Base-by-base conservation (phyloP, 2,113 vertebrate genomes). In the Rhipidura dahli region DNA sequence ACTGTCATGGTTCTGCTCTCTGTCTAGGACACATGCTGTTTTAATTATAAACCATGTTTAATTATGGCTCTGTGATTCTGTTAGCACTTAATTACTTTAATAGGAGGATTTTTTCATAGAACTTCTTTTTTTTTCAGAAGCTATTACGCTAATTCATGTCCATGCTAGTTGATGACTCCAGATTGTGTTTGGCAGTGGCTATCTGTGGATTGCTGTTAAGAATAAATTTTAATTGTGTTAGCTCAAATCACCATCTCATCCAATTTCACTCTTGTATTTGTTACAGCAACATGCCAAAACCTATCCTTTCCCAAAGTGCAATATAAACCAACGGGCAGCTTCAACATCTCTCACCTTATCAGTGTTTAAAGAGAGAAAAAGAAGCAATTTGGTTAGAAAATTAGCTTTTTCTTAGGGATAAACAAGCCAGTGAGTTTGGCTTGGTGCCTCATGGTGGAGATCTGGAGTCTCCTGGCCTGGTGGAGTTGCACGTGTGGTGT, bases 41-140 rank as follows among this genome's bases (percentile, higher is more conserved):
- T 96, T 96, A 92, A 95, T 96, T 90, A 82, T 53, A 90, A 93
- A 90, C 76, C 33, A 0, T 64, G 44, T 90, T 90, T 96, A 96
- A 95, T 94, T 96, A 90, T 76, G 72, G 72, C 31, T 87, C 40
- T 90, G 49, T 91, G 85, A 37, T 95, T 90, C 86, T 94, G 94
- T 94, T 95, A 93, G 89, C 88, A 83, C 30, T 89, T 94, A 95
- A 92, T 96, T 96, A 90, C 86, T 95, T 90, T 95, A 90, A 92
- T 93, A 87, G 90, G 57, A 90, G 30, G 60, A 68, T 19, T 84
- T 87, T 92, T 86, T 89, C 72, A 56, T 49, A 68, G 69, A 90
- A n/a, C 51, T 93, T 17, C n/a, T 73, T 47, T 81, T 84, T 75
- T 69, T 88, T 61, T 50, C 71, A 89, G 83, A 59, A 93, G 76